Conservation (phyloP, 2,113 vertebrate genomes). For the Ictalurus furcatus region DNA sequence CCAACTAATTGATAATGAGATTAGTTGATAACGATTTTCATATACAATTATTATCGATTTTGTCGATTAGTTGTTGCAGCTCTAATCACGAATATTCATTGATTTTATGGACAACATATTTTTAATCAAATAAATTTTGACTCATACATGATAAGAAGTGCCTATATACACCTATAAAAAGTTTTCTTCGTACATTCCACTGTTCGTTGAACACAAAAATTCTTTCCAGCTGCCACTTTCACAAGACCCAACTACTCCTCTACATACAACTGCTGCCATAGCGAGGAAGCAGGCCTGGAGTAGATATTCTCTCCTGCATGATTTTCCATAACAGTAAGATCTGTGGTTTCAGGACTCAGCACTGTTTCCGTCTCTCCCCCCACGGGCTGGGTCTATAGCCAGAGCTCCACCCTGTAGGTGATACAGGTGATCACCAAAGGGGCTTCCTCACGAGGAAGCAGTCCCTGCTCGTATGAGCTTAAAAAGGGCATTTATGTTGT, state of each 20-base stretch:
- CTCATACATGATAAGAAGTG: constrained; percentile 18
- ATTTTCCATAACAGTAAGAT: constrained; percentile 8
- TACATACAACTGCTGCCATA: constrained; percentile 27
- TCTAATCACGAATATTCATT: no score
- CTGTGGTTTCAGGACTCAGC: neutral
- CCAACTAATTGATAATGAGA: no score
- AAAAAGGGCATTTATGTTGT: constrained; percentile 87
- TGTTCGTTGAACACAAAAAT: neutral
- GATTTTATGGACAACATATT: no score
- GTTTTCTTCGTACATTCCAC: neutral
- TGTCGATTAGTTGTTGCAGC: no score
- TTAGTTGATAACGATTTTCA: no score
- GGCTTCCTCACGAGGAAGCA: constrained; percentile 73
- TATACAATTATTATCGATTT: no score
- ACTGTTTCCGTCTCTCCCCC: neutral
- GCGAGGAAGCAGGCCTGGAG: constrained; percentile 18
- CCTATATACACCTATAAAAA: constrained; percentile 10
- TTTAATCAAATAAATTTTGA: constrained; percentile 28
- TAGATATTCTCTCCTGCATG: neutral
- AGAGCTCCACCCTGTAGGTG: constrained; percentile 1
- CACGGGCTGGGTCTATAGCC: constrained; percentile 10
- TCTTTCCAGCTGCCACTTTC: constrained; percentile 23
- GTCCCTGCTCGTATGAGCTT: constrained; percentile 92
- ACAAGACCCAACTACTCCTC: constrained; percentile 26
- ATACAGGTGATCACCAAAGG: neutral